Conservation (phyloP, 2,888 invertebrate genomes). For the Malthinus flaveolus region DNA sequence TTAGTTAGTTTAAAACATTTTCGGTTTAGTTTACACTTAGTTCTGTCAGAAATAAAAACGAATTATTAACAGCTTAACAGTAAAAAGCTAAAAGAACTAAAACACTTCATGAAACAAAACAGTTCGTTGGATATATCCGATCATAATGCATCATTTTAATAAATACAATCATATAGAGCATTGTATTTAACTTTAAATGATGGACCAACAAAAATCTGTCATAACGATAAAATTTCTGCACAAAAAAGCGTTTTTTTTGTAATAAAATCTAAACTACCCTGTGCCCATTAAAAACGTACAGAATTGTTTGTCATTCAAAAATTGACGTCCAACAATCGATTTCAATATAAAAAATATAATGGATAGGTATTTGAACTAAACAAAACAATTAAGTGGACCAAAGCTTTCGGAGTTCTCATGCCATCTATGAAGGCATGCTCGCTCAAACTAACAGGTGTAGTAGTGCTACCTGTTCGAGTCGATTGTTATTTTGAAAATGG, state of each 20-base stretch:
- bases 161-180: too few species aligned
- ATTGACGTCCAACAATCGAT: constrained; percentile 17
- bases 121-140: too few species aligned
- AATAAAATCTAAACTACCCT: constrained; percentile 13
- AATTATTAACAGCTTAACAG: too few species aligned
- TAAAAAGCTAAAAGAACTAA: too few species aligned
- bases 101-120: too few species aligned
- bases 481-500: constrained; percentile 11
- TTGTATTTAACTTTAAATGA: not conserved
- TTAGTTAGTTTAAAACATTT: too few species aligned
- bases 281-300: constrained; percentile 1
- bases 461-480: constrained; percentile 19
- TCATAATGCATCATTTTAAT: too few species aligned
- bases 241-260: not conserved
- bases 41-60: too few species aligned
- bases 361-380: constrained; percentile 11
- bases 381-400: constrained; percentile 15
- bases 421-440: constrained; percentile 21
- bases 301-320: constrained; percentile 8
- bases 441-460: constrained; percentile 15
- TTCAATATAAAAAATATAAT: constrained; percentile 20
- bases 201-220: not conserved
- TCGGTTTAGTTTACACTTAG: too few species aligned
- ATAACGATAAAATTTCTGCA: not conserved
- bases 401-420: constrained; percentile 19